phyloP scores from a whole-genome alignment of 1,140 invertebrate species.

The Camponotus pennsylvanicus region DNA sequence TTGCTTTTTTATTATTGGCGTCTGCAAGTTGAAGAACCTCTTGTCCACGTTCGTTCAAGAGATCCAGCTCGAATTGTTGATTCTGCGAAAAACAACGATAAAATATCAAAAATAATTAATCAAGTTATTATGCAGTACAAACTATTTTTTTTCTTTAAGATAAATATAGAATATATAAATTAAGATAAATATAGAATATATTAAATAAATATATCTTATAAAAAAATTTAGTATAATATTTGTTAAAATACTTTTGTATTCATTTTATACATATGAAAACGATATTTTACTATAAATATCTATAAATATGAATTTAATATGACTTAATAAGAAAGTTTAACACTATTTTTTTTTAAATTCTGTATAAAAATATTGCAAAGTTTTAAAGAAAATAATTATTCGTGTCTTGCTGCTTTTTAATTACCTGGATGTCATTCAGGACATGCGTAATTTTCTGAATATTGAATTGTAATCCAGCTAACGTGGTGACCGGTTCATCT shows the following conservation, averaged over 20 bases:
- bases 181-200: background rate
- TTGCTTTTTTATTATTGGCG: slow-evolving; percentile 87
- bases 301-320: background rate
- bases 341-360: background rate
- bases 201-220: background rate
- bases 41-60: slow-evolving; percentile 89
- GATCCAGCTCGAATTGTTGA: slow-evolving; percentile 88
- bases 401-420: background rate
- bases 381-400: background rate
- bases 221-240: background rate
- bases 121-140: too few relatives aligned
- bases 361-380: background rate
- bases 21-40: slow-evolving; percentile 90
- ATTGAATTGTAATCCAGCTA: slow-evolving; percentile 92
- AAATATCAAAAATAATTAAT: background rate
- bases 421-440: slow-evolving; percentile 92
- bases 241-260: background rate
- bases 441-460: slow-evolving; percentile 93
- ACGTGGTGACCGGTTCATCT: slow-evolving; percentile 91
- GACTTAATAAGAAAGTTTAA: background rate
- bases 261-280: background rate
- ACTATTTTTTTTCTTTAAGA: too few relatives aligned
- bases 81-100: slow-evolving; percentile 81
- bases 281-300: background rate
- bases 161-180: background rate